Base-by-base conservation (phyloP, 2,888 invertebrate genomes). In the Calliopum simillimum region DNA sequence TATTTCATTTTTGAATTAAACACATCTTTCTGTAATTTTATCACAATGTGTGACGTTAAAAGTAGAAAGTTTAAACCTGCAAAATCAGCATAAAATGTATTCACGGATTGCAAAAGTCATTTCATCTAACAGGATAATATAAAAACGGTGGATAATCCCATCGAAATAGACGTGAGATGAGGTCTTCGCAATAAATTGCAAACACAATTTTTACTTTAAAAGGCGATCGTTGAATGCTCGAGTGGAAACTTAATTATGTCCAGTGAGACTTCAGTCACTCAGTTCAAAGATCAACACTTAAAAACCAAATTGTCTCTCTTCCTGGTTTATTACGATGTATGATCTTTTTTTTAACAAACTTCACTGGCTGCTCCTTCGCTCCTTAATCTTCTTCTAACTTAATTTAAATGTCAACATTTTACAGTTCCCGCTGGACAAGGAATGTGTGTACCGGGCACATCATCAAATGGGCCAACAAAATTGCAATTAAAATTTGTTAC, bases 361-460 rank as follows among this genome's bases (percentile, higher is more conserved):
- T 53, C 12, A 43, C 51, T 33, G 33, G 23, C 33, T 33, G 4
- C 0, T 8, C 33, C 8, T 33, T 2, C 33, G 33, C 8, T 33
- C 55, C 55, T 19, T 44, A 51, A 61, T 53, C 53, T 58, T 53
- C 25, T 3, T 47, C 68, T 43, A 43, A 25, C 70, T 72, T 73
- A 72, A 75, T 73, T 73, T 59, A 72, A 73, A 71, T 75, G 75
- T 73, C 75, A 75, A 69, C 65, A 63, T 65, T 46, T 68, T 65
- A 62, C 55, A 71, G 67, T 70, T 55, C 66, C 51, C 64, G 70
- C 71, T 62, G 67, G 69, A 55, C 70, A 71, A 65, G 65, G 70
- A 67, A 16, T 12, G 47, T 62, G 43, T 41, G 12, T 8, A 4
- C 2, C 12, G 55, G 8, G n/a, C 49, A 5, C 16, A 33, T 23